phyloP scores from a whole-genome alignment of 1,140 invertebrate genomes.

The Octopus sinensis region DNA sequence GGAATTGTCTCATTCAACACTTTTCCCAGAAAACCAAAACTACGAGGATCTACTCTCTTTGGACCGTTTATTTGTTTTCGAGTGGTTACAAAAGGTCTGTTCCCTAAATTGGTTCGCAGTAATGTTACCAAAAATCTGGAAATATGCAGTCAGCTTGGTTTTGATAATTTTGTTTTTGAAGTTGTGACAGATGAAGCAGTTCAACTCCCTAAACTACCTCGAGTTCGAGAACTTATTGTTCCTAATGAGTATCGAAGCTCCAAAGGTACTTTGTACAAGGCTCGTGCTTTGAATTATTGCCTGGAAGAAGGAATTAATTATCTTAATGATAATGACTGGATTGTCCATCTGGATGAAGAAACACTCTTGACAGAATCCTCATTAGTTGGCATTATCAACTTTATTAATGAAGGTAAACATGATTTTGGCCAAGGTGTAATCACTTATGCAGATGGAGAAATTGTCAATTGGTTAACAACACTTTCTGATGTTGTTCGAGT shows the following conservation, averaged over 20 bases:
- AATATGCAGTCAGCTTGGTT: constrained; percentile 80
- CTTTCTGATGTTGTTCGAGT: constrained; percentile 94
- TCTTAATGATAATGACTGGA: constrained; percentile 87
- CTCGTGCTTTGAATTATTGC: constrained; percentile 92
- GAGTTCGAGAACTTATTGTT: constrained; percentile 80
- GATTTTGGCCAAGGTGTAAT: constrained; percentile 97
- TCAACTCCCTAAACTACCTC: constrained; percentile 69
- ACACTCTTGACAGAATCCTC: constrained; percentile 91
- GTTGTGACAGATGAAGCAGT: constrained; percentile 91
- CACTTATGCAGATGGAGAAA: constrained; percentile 92
- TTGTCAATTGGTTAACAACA: constrained; percentile 96
- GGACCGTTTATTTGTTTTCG: constrained; percentile 94
- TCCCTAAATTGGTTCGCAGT: constrained; percentile 81
- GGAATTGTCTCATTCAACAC: constrained; percentile 90
- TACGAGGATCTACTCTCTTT: constrained; percentile 84
- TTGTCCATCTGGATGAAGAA: constrained; percentile 97
- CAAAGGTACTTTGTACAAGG: constrained; percentile 90
- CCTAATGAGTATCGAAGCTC: constrained; percentile 81
- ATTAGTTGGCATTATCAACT: constrained; percentile 85
- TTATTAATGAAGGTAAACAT: constrained; percentile 87
- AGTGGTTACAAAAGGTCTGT: constrained; percentile 92
- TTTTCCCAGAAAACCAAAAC: constrained; percentile 86
- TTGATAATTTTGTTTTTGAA: constrained; percentile 96
- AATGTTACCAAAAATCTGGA: constrained; percentile 88
- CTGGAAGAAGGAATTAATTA: constrained; percentile 85